phyloP scores from a whole-genome alignment of 2,797 vertebrate species.

The Telmatherina bonti region DNA sequence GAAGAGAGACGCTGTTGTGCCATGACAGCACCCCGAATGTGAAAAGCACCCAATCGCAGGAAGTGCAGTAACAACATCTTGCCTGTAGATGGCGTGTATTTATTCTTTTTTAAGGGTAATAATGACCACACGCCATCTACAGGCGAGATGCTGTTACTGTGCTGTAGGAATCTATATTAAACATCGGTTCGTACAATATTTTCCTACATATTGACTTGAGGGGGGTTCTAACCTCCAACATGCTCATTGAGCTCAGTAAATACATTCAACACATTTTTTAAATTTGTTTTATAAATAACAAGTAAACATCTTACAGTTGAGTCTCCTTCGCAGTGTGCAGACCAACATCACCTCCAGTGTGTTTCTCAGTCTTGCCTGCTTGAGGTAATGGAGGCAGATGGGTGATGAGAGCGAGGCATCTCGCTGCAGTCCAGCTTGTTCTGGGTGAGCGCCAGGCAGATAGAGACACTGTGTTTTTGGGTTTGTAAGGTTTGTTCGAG shows the following conservation, averaged over 20 bases:
- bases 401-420: slow-evolving; percentile 27
- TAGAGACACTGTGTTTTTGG: slow-evolving; percentile 25
- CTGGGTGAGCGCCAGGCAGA: slow-evolving; percentile 33
- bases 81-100: no score
- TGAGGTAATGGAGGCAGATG: slow-evolving; percentile 57
- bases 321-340: slow-evolving; percentile 27
- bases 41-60: no score
- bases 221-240: no score
- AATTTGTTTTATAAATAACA: slow-evolving; percentile 60
- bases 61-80: no score
- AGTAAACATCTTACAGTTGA: slow-evolving; percentile 28
- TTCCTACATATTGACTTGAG: no score
- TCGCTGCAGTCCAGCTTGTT: slow-evolving; percentile 22
- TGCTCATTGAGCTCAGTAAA: slow-evolving; percentile 27
- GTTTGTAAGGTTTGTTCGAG: slow-evolving; percentile 48
- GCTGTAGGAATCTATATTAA: no score
- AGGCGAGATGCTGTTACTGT: no score
- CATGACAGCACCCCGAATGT: no score
- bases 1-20: no score
- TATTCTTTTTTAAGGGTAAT: no score
- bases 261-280: slow-evolving; percentile 45
- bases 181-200: no score
- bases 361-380: slow-evolving; percentile 23
- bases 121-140: no score
- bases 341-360: slow-evolving; percentile 3